Percentiles rank a stretch among this genome's conserved stretches.
phyloP scores from a whole-genome alignment of 2,888 invertebrate species.

The Strigamia crassipes region DNA sequence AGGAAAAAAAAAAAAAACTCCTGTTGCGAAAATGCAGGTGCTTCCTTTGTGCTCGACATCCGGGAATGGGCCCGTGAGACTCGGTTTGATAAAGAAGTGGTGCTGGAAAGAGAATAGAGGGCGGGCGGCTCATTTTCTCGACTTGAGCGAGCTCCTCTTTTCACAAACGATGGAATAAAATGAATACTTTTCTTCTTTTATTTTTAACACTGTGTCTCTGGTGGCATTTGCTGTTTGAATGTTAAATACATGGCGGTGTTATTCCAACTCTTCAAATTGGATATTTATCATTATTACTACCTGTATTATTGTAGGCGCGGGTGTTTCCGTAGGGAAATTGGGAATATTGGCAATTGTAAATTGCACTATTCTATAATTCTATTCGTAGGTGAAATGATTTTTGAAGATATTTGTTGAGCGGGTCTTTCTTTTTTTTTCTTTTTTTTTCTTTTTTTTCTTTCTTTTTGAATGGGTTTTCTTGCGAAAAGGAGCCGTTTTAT shows the following conservation, averaged over 20 bases:
- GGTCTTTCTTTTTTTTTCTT: too few species aligned
- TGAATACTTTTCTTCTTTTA: constrained; percentile 1
- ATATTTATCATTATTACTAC: not conserved
- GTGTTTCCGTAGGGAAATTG: not conserved
- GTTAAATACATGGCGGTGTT: not conserved
- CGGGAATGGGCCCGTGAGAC: constrained; percentile 15
- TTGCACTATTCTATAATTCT: too few species aligned
- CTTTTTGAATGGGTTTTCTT: not conserved
- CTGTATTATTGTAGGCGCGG: too few species aligned
- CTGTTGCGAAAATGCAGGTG: constrained; percentile 19
- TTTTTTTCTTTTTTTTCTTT: too few species aligned
- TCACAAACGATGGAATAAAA: not conserved
- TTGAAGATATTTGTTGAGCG: too few species aligned
- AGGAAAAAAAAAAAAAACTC: too few species aligned
- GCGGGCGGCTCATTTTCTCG: constrained; percentile 6
- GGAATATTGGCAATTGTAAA: too few species aligned
- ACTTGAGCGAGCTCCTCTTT: not conserved
- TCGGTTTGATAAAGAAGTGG: constrained; percentile 15
- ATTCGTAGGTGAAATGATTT: too few species aligned
- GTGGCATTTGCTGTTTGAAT: not conserved
- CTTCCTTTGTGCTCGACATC: constrained; percentile 5
- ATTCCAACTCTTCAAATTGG: not conserved
- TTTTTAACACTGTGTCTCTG: not conserved
- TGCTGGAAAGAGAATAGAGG: not conserved
- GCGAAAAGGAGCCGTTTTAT: not conserved